Evolutionary conservation across 2,888 invertebrate genomes (phyloP).

Genomic region (Drosophila suboccidentalis): DNA sequence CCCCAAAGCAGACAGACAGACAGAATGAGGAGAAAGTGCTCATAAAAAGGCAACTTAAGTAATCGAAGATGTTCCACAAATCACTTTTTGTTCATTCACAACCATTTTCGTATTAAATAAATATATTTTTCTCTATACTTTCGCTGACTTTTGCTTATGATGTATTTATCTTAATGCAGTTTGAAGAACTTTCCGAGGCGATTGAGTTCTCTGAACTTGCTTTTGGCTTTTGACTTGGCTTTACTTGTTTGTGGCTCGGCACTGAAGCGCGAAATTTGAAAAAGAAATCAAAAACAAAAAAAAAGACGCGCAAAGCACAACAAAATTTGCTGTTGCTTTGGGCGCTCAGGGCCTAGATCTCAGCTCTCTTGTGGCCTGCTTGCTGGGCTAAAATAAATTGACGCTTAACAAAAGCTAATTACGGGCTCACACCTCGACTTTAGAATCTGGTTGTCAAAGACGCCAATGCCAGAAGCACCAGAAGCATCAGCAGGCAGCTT

Average conservation of each 20-base stretch:
- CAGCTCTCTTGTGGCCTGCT: constrained; percentile 33
- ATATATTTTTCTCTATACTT: constrained; percentile 7
- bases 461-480: constrained; percentile 36
- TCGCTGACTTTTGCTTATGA: constrained; percentile 9
- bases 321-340: constrained; percentile 36
- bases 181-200: constrained; percentile 17
- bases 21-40: constrained; percentile 8
- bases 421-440: constrained; percentile 52
- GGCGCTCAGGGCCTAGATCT: constrained; percentile 44
- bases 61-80: constrained; percentile 49
- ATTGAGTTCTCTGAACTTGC: constrained; percentile 13
- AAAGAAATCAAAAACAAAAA: constrained; percentile 18
- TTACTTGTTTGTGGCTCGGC: constrained; percentile 43
- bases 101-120: constrained; percentile 1
- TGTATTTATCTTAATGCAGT: constrained; percentile 16
- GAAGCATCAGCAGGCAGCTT: constrained; percentile 12
- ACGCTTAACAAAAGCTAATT: constrained; percentile 64
- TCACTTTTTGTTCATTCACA: constrained; percentile 27
- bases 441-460: constrained; percentile 58
- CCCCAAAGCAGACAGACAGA: constrained; percentile 8
- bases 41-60: constrained; percentile 35
- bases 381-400: constrained; percentile 45
- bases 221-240: constrained; percentile 23
- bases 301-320: constrained; percentile 30
- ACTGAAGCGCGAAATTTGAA: constrained; percentile 60